These are phyloP conservation scores for Malurus splendens DNA, from an alignment of 2,797 vertebrate species.

Conservation along the genomic window DNA sequence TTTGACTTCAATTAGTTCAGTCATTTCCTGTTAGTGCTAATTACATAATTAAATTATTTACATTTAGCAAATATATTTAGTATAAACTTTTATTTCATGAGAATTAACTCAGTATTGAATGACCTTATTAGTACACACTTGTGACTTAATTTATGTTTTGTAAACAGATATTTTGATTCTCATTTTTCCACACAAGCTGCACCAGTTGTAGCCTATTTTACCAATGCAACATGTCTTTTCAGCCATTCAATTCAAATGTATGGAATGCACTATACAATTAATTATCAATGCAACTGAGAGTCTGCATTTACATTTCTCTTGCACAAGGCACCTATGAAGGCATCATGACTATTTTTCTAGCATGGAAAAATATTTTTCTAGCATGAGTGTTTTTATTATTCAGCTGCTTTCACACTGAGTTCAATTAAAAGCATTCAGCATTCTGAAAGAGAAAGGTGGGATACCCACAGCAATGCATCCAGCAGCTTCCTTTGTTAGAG, in stretches of 20 bases:
- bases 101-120: slow-evolving; percentile 23
- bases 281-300: background rate
- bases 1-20: slow-evolving; percentile 58
- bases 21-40: slow-evolving; percentile 59
- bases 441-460: background rate
- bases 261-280: background rate
- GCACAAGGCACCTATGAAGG: background rate
- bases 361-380: background rate
- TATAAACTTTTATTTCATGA: slow-evolving; percentile 25
- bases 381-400: background rate
- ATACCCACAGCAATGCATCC: background rate
- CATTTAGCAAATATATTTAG: slow-evolving; percentile 41
- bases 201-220: background rate
- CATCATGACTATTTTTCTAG: background rate
- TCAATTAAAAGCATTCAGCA: background rate
- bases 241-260: background rate
- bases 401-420: background rate
- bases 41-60: slow-evolving; percentile 43
- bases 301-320: background rate
- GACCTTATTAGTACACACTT: slow-evolving; percentile 14
- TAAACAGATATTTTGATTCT: slow-evolving; percentile 4
- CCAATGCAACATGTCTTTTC: background rate
- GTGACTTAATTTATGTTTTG: slow-evolving; percentile 19
- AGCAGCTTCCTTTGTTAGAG: background rate
- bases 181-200: background rate